phyloP scores from a whole-genome alignment of 2,113 vertebrate genomes.

The Stictonetta naevosa region DNA sequence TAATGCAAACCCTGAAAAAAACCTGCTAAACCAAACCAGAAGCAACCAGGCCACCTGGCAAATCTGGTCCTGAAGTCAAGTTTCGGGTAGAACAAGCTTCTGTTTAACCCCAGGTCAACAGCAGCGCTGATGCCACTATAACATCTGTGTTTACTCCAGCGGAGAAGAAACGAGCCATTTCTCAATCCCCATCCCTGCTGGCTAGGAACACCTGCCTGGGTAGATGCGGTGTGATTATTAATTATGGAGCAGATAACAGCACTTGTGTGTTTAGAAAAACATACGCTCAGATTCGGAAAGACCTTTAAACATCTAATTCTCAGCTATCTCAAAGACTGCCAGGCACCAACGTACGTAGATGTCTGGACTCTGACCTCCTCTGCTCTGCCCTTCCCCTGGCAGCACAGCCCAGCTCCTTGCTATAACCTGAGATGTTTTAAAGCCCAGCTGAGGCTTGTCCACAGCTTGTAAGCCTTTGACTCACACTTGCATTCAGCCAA shows the following conservation, averaged over 20 bases:
- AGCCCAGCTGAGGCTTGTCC: background rate
- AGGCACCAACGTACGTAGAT: background rate
- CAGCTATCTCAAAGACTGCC: background rate
- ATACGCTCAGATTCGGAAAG: background rate
- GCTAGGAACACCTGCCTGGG: background rate
- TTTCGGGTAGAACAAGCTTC: background rate
- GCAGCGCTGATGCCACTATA: fast-evolving
- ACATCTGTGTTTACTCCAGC: background rate
- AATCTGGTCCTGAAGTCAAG: background rate
- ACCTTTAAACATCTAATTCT: background rate
- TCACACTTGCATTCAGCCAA: background rate
- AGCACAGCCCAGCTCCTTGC: background rate
- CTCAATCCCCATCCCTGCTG: background rate
- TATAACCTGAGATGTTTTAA: background rate
- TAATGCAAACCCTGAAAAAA: background rate
- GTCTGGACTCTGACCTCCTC: background rate
- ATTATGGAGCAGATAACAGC: background rate
- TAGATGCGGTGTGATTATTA: background rate
- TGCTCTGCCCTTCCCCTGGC: background rate
- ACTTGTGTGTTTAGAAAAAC: background rate
- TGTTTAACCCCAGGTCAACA: background rate
- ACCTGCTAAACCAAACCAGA: background rate
- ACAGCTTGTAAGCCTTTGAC: fast-evolving
- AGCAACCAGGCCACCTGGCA: background rate
- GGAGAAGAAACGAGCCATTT: background rate